Conservation (phyloP, 2,113 vertebrate species). For the Pterophyllum scalare region DNA sequence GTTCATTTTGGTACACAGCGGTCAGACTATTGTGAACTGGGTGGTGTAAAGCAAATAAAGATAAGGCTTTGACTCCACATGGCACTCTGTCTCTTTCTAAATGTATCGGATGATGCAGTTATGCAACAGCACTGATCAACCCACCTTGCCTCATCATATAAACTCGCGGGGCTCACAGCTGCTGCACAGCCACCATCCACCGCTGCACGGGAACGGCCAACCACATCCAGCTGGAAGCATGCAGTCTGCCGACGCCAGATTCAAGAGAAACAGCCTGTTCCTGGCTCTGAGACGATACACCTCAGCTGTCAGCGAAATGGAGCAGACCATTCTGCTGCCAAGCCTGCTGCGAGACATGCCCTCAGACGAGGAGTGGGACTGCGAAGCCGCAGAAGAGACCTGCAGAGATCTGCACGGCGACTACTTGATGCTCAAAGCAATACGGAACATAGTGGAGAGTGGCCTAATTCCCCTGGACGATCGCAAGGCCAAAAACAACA, state of each 20-base stretch:
- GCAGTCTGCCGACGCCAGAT: slow-evolving; percentile 65
- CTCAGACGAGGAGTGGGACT: slow-evolving; percentile 52
- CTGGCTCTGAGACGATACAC: slow-evolving; percentile 83
- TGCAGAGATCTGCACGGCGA: slow-evolving; percentile 79
- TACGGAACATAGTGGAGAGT: slow-evolving; percentile 83
- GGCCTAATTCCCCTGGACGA: slow-evolving; percentile 74
- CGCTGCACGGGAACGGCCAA: slow-evolving; percentile 30
- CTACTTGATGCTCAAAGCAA: slow-evolving; percentile 87
- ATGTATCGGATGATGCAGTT: slow-evolving; percentile 59
- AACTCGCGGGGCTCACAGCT: slow-evolving; percentile 18
- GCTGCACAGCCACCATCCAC: slow-evolving; percentile 45
- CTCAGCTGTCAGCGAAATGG: slow-evolving; percentile 84
- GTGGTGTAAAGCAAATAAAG: slow-evolving; percentile 73
- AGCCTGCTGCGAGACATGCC: slow-evolving; percentile 87
- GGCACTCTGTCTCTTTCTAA: slow-evolving; percentile 24
- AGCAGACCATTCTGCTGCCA: slow-evolving; percentile 90
- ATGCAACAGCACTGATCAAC: slow-evolving; percentile 31
- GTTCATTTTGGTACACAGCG: slow-evolving; percentile 6
- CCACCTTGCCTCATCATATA: slow-evolving; percentile 53
- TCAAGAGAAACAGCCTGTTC: slow-evolving; percentile 64
- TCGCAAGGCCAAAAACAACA: slow-evolving; percentile 34
- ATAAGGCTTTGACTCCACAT: slow-evolving; percentile 66
- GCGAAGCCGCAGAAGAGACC: background rate
- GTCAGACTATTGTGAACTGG: background rate
- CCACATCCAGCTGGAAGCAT: slow-evolving; percentile 62